A percentile compares a stretch with the other conserved stretches of the same genome.
phyloP scores from a whole-genome alignment of 2,888 invertebrate species.

The Eumerus sabulonum region DNA sequence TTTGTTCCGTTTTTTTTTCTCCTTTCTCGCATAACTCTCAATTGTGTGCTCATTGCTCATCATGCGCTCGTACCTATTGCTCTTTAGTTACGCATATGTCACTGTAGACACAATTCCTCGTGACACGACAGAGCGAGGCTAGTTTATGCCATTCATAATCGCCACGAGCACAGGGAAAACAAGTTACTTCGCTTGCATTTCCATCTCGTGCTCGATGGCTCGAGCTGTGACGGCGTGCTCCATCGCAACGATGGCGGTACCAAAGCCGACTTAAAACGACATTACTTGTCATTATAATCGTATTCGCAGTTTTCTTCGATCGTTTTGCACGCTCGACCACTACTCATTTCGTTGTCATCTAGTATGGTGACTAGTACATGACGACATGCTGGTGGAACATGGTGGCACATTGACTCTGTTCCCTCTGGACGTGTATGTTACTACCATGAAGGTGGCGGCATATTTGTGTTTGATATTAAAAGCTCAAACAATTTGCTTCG shows the following conservation, averaged over 20 bases:
- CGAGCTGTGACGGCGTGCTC: conserved; percentile 47
- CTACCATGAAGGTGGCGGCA: conserved; percentile 46
- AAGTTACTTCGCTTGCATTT: no score
- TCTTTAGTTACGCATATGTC: no score
- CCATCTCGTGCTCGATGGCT: conserved; percentile 25
- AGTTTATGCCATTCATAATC: conserved; percentile 35
- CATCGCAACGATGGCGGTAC: conserved; percentile 37
- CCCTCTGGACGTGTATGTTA: conserved; percentile 3
- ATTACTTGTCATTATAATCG: conserved; percentile 40
- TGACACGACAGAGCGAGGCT: not conserved
- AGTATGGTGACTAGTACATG: conserved; percentile 40
- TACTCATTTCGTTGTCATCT: conserved; percentile 37
- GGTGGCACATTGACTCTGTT: no score
- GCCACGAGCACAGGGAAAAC: not conserved
- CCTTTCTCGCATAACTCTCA: conserved; percentile 20
- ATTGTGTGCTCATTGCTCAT: conserved; percentile 1
- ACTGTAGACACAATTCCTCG: conserved; percentile 33
- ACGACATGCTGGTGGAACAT: conserved; percentile 7
- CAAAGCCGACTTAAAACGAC: conserved; percentile 38
- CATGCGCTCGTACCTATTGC: conserved; percentile 3
- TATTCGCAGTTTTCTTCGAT: conserved; percentile 18
- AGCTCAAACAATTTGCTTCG: conserved; percentile 66
- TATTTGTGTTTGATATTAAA: conserved; percentile 63
- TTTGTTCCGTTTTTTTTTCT: conserved; percentile 1
- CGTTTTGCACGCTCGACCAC: conserved; percentile 16